phyloP scores from a whole-genome alignment of 2,113 vertebrate species.

The Pogona vitticeps region DNA sequence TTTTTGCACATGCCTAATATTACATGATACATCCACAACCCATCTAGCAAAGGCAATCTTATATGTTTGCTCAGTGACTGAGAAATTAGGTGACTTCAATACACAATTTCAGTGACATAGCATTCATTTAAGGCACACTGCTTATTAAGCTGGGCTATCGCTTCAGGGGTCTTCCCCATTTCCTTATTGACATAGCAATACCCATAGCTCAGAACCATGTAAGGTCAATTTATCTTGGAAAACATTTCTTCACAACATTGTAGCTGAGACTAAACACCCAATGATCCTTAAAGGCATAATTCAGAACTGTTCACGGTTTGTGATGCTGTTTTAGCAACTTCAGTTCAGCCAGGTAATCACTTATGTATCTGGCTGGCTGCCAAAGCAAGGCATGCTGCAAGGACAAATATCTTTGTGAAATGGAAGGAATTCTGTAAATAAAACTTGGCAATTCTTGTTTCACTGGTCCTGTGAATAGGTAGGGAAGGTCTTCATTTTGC shows the following conservation, averaged over 20 bases:
- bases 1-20: background rate
- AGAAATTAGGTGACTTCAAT: conserved; percentile 10
- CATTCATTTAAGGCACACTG: background rate
- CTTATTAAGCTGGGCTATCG: background rate
- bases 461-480: background rate
- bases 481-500: background rate
- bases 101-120: background rate
- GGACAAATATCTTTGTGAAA: background rate
- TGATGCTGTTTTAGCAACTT: background rate
- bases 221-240: conserved; percentile 3
- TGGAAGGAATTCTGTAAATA: background rate
- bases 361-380: background rate
- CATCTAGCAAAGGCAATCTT: background rate
- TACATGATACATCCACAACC: background rate
- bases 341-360: background rate
- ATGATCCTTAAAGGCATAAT: background rate
- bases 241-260: background rate
- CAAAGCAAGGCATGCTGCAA: background rate
- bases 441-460: background rate
- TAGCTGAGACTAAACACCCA: background rate
- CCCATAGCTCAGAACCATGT: background rate
- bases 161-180: background rate
- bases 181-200: background rate
- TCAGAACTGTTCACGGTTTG: background rate
- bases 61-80: conserved; percentile 4